A percentile compares a stretch with the other conserved stretches of the same genome.
Evolutionary conservation across 2,888 invertebrate species (phyloP).

Genomic region (Odontocerum albicorne): DNA sequence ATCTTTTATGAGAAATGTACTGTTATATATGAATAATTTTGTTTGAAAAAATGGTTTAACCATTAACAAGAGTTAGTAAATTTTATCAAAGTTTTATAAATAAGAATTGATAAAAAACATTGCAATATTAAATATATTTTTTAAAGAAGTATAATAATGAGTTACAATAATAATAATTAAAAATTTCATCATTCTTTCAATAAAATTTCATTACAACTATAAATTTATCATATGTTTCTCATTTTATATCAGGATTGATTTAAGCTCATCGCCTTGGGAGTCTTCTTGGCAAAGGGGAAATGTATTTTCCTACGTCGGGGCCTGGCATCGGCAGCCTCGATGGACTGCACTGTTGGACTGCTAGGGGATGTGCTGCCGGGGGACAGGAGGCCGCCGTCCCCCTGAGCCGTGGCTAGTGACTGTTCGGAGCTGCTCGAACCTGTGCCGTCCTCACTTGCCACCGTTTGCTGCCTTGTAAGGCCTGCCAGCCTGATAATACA

Average conservation of each 20-base stretch:
- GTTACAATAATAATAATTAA: no score
- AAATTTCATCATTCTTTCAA: no score
- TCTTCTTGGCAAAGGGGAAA: conserved; percentile 64
- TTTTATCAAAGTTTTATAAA: no score
- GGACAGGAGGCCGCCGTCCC: conserved; percentile 3
- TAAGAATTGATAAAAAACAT: background rate
- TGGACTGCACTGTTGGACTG: conserved; percentile 33
- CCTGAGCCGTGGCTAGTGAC: conserved; percentile 21
- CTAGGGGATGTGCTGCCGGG: conserved; percentile 27
- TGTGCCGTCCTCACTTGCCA: conserved; percentile 26
- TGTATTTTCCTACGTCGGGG: conserved; percentile 65
- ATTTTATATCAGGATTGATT: conserved; percentile 28
- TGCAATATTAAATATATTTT: background rate
- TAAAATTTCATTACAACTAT: no score
- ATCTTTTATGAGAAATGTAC: no score
- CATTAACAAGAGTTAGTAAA: no score
- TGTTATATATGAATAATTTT: no score
- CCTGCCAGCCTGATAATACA: no score
- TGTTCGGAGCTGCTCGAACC: conserved; percentile 35
- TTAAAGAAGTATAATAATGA: background rate
- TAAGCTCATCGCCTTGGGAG: conserved; percentile 46
- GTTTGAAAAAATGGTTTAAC: no score
- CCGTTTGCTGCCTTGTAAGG: conserved; percentile 26
- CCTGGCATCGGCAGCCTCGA: conserved; percentile 45
- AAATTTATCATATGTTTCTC: background rate